Conservation (phyloP, 1,140 invertebrate genomes). For the Radopholus similis region DNA sequence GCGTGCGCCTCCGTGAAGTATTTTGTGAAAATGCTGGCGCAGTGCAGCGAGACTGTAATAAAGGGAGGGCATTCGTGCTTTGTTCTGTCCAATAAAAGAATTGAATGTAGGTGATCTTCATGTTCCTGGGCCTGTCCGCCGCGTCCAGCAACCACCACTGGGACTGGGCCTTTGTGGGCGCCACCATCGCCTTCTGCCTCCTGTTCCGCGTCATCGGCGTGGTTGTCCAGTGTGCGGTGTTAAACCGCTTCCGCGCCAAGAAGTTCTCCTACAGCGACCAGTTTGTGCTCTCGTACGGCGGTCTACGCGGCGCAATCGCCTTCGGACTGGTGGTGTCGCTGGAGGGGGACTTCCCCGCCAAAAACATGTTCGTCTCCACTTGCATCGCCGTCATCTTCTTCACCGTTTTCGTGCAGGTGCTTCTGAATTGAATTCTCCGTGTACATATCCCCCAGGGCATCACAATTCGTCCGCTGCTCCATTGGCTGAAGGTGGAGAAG, state of each 20-base stretch:
- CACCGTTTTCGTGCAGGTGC: constrained; percentile 64
- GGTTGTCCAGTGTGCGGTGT: constrained; percentile 49
- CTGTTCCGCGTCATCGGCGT: constrained; percentile 76
- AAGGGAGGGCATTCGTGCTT: too few relatives aligned
- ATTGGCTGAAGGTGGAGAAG: constrained; percentile 63
- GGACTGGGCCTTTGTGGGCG: constrained; percentile 88
- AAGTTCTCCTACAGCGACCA: constrained; percentile 62
- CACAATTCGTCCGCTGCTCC: constrained; percentile 64
- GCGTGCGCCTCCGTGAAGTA: constrained; percentile 96
- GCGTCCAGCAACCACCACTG: constrained; percentile 68
- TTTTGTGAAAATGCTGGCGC: constrained; percentile 87
- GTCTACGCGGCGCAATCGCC: constrained; percentile 43
- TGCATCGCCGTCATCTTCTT: constrained; percentile 65
- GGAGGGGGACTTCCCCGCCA: constrained; percentile 55
- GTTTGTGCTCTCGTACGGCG: constrained; percentile 60
- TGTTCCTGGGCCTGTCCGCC: constrained; percentile 93
- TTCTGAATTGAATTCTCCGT: neutral
- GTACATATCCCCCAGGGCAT: constrained; percentile 61
- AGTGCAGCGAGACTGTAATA: constrained; percentile 75
- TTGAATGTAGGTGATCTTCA: constrained; percentile 78
- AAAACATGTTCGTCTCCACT: constrained; percentile 64
- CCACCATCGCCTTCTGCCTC: constrained; percentile 90
- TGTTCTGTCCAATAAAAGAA: too few relatives aligned
- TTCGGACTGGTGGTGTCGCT: constrained; percentile 61
- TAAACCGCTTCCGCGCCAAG: constrained; percentile 59